These are phyloP conservation scores for Platycercus adscitus DNA, from an alignment of 2,113 vertebrate genomes.

Conservation along the genomic window DNA sequence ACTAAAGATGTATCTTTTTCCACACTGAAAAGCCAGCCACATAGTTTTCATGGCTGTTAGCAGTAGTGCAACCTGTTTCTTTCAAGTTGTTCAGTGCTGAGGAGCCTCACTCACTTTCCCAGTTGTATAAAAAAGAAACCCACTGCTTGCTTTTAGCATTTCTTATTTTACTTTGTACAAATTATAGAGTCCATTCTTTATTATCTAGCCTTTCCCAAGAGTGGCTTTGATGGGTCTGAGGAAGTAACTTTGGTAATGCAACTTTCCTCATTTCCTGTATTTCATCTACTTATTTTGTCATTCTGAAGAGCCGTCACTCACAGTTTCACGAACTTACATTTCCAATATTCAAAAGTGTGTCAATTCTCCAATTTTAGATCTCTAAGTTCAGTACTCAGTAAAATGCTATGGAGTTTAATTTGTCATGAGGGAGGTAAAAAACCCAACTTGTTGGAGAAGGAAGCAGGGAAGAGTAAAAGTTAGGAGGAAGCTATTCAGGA, in stretches of 20 bases:
- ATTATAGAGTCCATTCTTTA: background rate
- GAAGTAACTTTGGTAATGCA: slow-evolving; percentile 23
- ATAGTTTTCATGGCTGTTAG: background rate
- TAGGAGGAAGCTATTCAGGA: background rate
- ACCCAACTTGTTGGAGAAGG: background rate
- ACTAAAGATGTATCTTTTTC: background rate
- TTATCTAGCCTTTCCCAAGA: background rate
- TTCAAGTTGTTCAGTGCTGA: background rate
- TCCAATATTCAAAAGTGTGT: background rate
- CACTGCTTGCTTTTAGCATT: background rate
- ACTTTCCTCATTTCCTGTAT: background rate
- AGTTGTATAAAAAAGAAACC: background rate
- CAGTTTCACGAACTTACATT: background rate
- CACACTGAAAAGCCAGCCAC: background rate
- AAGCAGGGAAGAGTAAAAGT: background rate
- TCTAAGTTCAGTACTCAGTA: background rate
- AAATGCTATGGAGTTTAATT: background rate
- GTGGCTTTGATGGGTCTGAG: background rate
- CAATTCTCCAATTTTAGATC: background rate
- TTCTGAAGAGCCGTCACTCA: background rate
- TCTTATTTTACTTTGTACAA: background rate
- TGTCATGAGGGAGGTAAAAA: background rate
- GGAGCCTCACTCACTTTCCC: background rate
- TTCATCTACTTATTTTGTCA: slow-evolving; percentile 10
- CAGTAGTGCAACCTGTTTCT: background rate